Conservation (phyloP, 2,113 vertebrate species). For the human region DNA sequence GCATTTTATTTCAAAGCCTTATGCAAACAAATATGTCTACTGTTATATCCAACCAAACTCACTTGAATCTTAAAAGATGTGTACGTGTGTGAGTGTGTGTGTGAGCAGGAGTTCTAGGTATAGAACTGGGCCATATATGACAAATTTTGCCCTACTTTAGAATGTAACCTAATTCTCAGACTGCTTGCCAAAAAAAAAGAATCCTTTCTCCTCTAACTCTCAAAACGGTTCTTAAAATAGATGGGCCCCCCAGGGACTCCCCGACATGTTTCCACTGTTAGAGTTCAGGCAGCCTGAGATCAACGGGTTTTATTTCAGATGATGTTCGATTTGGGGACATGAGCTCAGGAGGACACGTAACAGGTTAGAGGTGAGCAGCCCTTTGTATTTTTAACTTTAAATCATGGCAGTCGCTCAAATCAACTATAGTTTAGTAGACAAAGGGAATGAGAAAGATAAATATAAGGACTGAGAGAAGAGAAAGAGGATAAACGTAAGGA, state of each 20-base stretch:
- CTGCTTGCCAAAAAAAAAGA: constrained; percentile 72
- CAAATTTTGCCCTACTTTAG: constrained; percentile 71
- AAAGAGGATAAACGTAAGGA: not conserved
- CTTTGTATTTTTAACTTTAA: not conserved
- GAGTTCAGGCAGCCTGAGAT: not conserved
- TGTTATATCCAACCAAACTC: not conserved
- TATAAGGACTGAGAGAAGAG: not conserved
- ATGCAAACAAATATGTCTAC: not conserved
- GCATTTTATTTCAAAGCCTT: not conserved
- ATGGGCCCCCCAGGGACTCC: constrained; percentile 25
- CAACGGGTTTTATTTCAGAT: not conserved
- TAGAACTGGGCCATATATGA: constrained; percentile 72
- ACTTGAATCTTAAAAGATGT: not conserved
- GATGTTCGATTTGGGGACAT: not conserved
- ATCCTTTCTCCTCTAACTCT: constrained; percentile 55
- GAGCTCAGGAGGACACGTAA: not conserved
- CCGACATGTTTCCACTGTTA: constrained; percentile 36
- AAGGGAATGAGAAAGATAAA: not conserved
- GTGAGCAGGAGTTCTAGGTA: not conserved
- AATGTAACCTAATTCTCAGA: constrained; percentile 76
- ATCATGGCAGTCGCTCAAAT: not conserved
- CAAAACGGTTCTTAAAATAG: constrained; percentile 70
- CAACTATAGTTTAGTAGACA: not conserved
- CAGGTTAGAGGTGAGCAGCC: not conserved
- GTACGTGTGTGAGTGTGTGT: not conserved